Conservation (phyloP, 2,888 invertebrate genomes). For the Euspilapteryx auroguttella region DNA sequence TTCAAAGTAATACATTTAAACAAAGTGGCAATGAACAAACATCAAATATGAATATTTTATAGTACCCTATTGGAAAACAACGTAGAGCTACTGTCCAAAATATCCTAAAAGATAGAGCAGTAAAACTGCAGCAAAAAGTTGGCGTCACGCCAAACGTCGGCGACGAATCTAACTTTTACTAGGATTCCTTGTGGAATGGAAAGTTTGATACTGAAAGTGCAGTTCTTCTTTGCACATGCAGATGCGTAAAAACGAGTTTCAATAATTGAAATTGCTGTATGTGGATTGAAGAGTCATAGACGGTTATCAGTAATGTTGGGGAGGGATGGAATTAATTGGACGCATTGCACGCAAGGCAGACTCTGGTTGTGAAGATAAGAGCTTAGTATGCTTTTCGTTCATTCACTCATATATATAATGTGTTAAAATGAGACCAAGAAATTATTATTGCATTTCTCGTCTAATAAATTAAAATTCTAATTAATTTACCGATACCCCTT, state of each 20-base stretch:
- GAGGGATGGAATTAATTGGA: conserved; percentile 1
- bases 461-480: too few species aligned
- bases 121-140: conserved; percentile 46
- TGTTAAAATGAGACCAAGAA: too few species aligned
- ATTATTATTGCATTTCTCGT: too few species aligned
- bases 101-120: conserved; percentile 24
- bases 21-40: too few species aligned
- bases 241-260: too few species aligned
- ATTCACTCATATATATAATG: too few species aligned
- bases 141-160: conserved; percentile 25
- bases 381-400: not conserved
- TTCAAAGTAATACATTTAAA: too few species aligned
- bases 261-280: conserved; percentile 4
- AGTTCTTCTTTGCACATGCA: too few species aligned
- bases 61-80: too few species aligned
- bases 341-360: not conserved
- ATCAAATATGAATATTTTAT: too few species aligned
- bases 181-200: conserved; percentile 33
- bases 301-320: conserved; percentile 2
- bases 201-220: conserved; percentile 35
- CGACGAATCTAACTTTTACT: conserved; percentile 16
- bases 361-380: not conserved
- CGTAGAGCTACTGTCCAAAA: conserved; percentile 15
- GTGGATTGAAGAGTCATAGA: conserved; percentile 6
- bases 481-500: too few species aligned